Percentiles rank a stretch among this genome's conserved stretches.
Conservation (phyloP, 2,113 vertebrate species). For the Pycnonotus jocosus region DNA sequence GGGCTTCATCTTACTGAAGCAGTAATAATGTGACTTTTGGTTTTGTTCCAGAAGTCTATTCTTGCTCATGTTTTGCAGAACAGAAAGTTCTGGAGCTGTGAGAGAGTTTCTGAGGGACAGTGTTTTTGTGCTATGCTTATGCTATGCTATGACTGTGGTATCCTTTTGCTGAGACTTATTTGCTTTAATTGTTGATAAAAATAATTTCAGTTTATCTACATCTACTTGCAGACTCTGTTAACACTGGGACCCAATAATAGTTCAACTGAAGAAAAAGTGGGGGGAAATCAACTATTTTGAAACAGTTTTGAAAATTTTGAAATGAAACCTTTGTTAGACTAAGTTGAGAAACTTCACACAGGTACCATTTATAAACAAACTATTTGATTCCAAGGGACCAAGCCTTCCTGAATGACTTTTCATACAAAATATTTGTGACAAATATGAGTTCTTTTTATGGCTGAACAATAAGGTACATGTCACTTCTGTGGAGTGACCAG, state of each 20-base stretch:
- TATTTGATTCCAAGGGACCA: not conserved
- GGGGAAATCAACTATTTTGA: not conserved
- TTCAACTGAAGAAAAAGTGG: not conserved
- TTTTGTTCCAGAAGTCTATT: not conserved
- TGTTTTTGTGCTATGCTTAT: not conserved
- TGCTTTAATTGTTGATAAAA: not conserved
- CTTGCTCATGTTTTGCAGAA: not conserved
- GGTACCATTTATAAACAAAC: not conserved
- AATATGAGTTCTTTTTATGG: not conserved
- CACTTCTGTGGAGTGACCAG: not conserved
- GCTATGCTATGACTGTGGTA: not conserved
- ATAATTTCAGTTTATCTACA: not conserved
- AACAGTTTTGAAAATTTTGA: not conserved
- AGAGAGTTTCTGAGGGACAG: not conserved
- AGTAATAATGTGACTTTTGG: not conserved
- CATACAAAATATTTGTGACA: not conserved
- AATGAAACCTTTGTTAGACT: not conserved
- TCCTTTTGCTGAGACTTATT: not conserved
- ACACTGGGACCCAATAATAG: not conserved
- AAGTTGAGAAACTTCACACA: not conserved
- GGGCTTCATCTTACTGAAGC: not conserved
- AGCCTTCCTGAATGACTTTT: not conserved
- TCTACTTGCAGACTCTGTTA: not conserved
- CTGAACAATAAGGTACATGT: not conserved
- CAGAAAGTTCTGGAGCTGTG: not conserved